A percentile compares a stretch with the other conserved stretches of the same genome.
These are phyloP conservation scores for Phallusia fumigata DNA, from an alignment of 23 tunicate species.

Conservation along the genomic window DNA sequence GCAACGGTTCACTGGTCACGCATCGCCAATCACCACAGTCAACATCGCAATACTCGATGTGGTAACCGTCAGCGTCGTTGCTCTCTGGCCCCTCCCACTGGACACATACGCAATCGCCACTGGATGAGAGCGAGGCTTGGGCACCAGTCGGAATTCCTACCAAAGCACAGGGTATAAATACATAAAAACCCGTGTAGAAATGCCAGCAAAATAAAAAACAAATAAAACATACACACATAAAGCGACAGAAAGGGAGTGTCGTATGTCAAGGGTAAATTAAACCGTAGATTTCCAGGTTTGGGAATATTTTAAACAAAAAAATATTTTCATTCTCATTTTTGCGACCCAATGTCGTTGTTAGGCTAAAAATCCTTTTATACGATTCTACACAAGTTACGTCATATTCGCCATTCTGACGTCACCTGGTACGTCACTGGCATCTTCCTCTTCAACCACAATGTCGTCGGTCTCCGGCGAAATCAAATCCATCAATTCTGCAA, in stretches of 20 bases:
- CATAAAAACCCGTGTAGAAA: no score
- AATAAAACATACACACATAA: no score
- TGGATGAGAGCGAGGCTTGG: slow-evolving; percentile 19
- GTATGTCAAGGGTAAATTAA: no score
- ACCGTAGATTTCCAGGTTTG: no score
- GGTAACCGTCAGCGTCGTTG: slow-evolving; percentile 57
- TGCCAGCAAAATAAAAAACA: no score
- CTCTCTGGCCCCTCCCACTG: slow-evolving; percentile 50
- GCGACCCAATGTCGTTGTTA: no score
- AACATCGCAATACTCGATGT: slow-evolving; percentile 56
- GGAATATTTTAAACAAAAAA: no score
- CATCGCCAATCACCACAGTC: slow-evolving; percentile 55
- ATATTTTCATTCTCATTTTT: no score
- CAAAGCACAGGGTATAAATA: neutral
- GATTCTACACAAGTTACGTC: no score
- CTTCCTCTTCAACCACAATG: slow-evolving; percentile 64
- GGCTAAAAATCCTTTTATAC: no score
- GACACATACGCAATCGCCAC: slow-evolving; percentile 52
- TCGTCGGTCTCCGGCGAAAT: slow-evolving; percentile 92
- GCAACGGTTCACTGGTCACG: slow-evolving; percentile 43
- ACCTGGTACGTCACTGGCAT: slow-evolving; percentile 63
- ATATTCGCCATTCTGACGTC: neutral
- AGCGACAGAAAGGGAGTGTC: no score
- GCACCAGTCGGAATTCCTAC: slow-evolving; percentile 51
- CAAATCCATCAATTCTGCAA: slow-evolving; percentile 64